phyloP scores from a whole-genome alignment of 2,888 invertebrate genomes.

The Ophioninae sp. region DNA sequence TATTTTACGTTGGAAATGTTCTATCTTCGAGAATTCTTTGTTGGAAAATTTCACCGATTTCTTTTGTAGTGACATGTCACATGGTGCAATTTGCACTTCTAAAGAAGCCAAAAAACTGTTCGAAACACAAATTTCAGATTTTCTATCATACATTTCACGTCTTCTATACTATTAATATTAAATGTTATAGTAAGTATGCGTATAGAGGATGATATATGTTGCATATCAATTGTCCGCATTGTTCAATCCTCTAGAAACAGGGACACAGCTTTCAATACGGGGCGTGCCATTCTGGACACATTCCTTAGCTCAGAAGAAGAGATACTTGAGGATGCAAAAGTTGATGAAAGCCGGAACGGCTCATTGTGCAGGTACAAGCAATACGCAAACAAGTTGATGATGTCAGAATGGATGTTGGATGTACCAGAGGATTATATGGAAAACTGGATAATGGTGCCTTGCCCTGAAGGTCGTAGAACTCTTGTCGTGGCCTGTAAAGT shows the following conservation, averaged over 20 bases:
- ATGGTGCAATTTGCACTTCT: background rate
- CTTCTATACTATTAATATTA: no score
- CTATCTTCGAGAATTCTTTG: no score
- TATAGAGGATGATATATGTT: background rate
- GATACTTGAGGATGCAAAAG: conserved; percentile 66
- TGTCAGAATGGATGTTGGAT: conserved; percentile 96
- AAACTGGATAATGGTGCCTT: conserved; percentile 89
- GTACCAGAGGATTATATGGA: conserved; percentile 88
- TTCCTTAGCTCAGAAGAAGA: conserved; percentile 69
- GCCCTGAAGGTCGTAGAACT: conserved; percentile 92
- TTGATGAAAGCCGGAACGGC: conserved; percentile 49
- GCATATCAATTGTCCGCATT: background rate
- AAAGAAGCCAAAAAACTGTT: background rate
- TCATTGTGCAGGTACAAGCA: conserved; percentile 61
- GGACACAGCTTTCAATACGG: conserved; percentile 73
- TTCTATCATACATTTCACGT: no score
- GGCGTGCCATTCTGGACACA: conserved; percentile 82
- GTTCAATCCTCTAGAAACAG: conserved; percentile 69
- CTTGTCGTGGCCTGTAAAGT: conserved; percentile 90
- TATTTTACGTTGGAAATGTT: no score
- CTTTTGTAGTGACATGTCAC: no score
- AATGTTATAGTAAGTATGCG: no score
- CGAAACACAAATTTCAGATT: no score
- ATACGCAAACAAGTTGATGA: conserved; percentile 86
- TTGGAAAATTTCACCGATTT: no score